phyloP scores from a whole-genome alignment of 2,113 vertebrate genomes.

The Carassius gibelio region DNA sequence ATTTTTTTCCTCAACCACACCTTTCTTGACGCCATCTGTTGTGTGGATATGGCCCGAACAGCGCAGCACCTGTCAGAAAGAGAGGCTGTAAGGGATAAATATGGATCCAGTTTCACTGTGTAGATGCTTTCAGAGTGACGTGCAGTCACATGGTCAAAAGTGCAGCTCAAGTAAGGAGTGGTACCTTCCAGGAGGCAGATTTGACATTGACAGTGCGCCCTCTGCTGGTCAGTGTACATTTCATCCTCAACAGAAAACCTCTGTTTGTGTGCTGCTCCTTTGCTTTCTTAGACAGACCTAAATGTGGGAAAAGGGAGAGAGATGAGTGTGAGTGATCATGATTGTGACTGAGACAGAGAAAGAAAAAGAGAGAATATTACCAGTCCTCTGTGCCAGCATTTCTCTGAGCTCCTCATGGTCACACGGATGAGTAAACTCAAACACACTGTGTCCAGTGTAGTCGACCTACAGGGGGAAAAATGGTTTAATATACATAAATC shows the following conservation, averaged over 20 bases:
- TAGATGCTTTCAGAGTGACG: neutral
- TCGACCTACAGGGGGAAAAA: slow-evolving; percentile 82
- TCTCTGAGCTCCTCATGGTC: slow-evolving; percentile 97
- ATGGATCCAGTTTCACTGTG: neutral
- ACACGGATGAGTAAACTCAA: slow-evolving; percentile 96
- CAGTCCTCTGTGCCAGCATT: slow-evolving; percentile 91
- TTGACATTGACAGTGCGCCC: slow-evolving; percentile 98
- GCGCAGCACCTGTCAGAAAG: slow-evolving; percentile 84
- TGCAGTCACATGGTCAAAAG: neutral
- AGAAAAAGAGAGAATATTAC: slow-evolving; percentile 71
- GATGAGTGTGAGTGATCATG: neutral
- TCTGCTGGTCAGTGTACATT: slow-evolving; percentile 94
- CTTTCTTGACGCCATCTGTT: slow-evolving; percentile 76
- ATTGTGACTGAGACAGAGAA: neutral
- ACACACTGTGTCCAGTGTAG: slow-evolving; percentile 93
- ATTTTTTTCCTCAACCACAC: slow-evolving; percentile 81
- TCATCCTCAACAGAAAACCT: slow-evolving; percentile 96
- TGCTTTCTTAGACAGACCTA: slow-evolving; percentile 88
- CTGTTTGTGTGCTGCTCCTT: slow-evolving; percentile 88
- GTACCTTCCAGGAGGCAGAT: slow-evolving; percentile 97
- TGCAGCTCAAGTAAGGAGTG: neutral
- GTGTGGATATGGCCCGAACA: slow-evolving; percentile 88
- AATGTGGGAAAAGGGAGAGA: slow-evolving; percentile 48
- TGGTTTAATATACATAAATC: neutral
- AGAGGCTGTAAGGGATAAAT: slow-evolving; percentile 18